Evolutionary conservation across 2,797 vertebrate species (phyloP).

Genomic region (Amblyraja radiata): DNA sequence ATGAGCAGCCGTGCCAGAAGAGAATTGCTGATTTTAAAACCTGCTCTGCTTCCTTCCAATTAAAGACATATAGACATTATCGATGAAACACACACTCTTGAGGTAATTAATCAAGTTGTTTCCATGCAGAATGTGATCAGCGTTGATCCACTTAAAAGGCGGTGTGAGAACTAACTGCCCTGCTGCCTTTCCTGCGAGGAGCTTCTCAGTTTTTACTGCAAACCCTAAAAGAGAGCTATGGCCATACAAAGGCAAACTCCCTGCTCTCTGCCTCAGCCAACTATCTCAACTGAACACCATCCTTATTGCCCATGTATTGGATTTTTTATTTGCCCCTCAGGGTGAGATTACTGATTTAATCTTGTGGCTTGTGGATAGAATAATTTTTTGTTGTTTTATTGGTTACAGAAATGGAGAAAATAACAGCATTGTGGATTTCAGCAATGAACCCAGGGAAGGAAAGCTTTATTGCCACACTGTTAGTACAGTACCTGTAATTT

Average conservation of each 20-base stretch:
- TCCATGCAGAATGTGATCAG: not conserved
- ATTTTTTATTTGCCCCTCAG: not conserved
- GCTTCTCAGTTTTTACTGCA: not conserved
- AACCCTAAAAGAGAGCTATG: not conserved
- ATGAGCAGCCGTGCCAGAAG: not conserved
- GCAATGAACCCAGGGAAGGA: not conserved
- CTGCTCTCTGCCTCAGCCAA: not conserved
- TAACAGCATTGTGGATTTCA: not conserved
- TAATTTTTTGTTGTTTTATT: not conserved
- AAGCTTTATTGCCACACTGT: not conserved
- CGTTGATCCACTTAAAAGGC: not conserved
- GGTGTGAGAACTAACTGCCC: not conserved
- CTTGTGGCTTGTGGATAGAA: not conserved
- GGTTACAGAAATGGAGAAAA: slow-evolving; percentile 1
- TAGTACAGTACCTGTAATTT: not conserved
- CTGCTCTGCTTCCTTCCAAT: not conserved
- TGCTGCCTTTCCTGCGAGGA: not conserved
- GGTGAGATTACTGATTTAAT: not conserved
- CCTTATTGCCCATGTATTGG: not conserved
- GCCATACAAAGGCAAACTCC: not conserved
- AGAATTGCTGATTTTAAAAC: not conserved
- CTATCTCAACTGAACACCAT: not conserved
- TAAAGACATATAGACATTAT: not conserved
- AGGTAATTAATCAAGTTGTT: not conserved
- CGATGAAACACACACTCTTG: not conserved